Percentiles rank a stretch among this genome's conserved stretches.
phyloP scores from a whole-genome alignment of 2,113 vertebrate genomes.

The Oxyura jamaicensis region DNA sequence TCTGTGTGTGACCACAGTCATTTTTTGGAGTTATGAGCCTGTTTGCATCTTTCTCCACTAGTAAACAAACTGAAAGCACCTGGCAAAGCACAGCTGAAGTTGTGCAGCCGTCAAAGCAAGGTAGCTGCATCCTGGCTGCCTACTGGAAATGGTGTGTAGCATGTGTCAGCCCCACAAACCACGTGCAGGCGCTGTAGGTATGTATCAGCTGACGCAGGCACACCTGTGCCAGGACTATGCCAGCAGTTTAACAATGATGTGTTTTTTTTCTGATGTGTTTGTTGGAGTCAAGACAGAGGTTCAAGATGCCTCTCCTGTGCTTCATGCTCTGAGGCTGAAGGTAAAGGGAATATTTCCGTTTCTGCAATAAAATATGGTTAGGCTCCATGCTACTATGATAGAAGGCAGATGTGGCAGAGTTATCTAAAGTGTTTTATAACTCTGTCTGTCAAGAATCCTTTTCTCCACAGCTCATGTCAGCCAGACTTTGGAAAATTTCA shows the following conservation, averaged over 20 bases:
- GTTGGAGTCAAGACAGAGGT: not conserved
- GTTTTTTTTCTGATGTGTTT: not conserved
- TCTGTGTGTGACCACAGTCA: not conserved
- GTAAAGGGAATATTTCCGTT: not conserved
- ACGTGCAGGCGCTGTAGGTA: not conserved
- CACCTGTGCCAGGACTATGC: not conserved
- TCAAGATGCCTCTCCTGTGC: not conserved
- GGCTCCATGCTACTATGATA: not conserved
- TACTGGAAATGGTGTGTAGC: not conserved
- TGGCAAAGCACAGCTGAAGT: not conserved
- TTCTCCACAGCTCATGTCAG: not conserved
- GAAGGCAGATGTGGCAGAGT: not conserved
- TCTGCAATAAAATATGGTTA: not conserved
- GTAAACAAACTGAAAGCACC: not conserved
- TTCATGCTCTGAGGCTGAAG: not conserved
- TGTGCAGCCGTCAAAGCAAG: not conserved
- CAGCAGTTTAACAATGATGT: not conserved
- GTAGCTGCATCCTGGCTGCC: not conserved
- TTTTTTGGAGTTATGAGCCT: not conserved
- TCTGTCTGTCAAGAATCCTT: not conserved
- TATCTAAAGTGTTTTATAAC: not conserved
- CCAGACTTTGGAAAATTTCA: not conserved
- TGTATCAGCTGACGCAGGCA: fast-evolving
- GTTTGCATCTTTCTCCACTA: not conserved
- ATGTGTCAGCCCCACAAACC: not conserved